phyloP scores from a whole-genome alignment of 2,113 vertebrate species.

The Psittacara wagleri region DNA sequence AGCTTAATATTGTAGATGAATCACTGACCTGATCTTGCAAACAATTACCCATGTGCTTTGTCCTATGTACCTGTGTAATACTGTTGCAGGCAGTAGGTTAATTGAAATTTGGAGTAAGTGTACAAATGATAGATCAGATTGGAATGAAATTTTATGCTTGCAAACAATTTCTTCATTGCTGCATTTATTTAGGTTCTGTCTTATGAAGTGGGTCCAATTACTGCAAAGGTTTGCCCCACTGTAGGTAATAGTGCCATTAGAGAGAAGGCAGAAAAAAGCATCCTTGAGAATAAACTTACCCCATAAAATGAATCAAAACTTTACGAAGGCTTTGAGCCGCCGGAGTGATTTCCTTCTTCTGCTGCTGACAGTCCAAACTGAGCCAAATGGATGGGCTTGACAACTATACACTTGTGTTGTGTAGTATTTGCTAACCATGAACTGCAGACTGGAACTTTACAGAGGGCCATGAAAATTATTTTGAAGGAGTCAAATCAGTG shows the following conservation, averaged over 20 bases:
- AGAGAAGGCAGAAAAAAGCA: not conserved
- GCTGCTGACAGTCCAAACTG: not conserved
- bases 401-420: rapidly evolving
- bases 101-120: not conserved
- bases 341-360: not conserved
- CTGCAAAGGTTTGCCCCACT: not conserved
- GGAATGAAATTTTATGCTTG: not conserved
- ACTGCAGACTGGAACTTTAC: not conserved
- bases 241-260: not conserved
- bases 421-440: not conserved
- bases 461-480: not conserved
- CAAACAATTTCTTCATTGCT: not conserved
- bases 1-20: not conserved
- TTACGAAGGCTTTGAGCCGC: not conserved
- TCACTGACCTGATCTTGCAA: not conserved
- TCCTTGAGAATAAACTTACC: not conserved
- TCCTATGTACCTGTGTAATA: not conserved
- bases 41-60: not conserved
- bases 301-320: not conserved
- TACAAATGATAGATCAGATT: not conserved
- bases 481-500: not conserved
- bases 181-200: not conserved
- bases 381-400: not conserved
- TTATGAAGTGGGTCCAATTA: not conserved
- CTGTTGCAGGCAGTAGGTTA: slow-evolving; percentile 6